phyloP scores from a whole-genome alignment of 2,888 invertebrate genomes.

The Cacoxenus indagator region DNA sequence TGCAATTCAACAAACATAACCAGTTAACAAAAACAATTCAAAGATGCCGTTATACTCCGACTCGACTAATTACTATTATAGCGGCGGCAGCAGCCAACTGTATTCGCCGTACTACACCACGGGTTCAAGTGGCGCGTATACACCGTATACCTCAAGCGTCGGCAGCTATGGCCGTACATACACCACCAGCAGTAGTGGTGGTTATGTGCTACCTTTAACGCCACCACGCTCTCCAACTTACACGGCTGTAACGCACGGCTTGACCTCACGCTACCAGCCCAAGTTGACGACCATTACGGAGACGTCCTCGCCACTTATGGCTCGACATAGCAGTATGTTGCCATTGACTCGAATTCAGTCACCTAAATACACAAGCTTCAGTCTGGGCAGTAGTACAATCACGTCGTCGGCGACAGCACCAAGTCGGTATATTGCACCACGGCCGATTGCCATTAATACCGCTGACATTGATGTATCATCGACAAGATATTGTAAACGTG shows the following conservation, averaged over 20 bases:
- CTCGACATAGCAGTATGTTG: conserved; percentile 63
- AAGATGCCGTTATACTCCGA: conserved; percentile 80
- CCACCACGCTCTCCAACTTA: conserved; percentile 58
- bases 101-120: conserved; percentile 72
- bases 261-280: conserved; percentile 77
- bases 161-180: conserved; percentile 73
- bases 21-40: conserved; percentile 6
- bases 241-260: conserved; percentile 44
- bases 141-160: conserved; percentile 37
- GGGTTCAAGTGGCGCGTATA: conserved; percentile 73
- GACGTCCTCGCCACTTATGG: conserved; percentile 64
- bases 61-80: conserved; percentile 73
- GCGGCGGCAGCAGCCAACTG: conserved; percentile 71
- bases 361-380: conserved; percentile 72
- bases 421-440: conserved; percentile 72
- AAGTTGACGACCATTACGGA: conserved; percentile 82
- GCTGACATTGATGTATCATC: conserved; percentile 88
- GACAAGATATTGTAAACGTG: conserved; percentile 72
- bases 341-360: conserved; percentile 72
- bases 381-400: conserved; percentile 57
- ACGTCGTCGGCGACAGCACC: conserved; percentile 66
- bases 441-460: conserved; percentile 84
- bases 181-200: conserved; percentile 41
- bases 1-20: too few species aligned
- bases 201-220: conserved; percentile 63